Evolutionary conservation across 2,113 vertebrate genomes (phyloP).

Genomic region (Corydoras sp.): DNA sequence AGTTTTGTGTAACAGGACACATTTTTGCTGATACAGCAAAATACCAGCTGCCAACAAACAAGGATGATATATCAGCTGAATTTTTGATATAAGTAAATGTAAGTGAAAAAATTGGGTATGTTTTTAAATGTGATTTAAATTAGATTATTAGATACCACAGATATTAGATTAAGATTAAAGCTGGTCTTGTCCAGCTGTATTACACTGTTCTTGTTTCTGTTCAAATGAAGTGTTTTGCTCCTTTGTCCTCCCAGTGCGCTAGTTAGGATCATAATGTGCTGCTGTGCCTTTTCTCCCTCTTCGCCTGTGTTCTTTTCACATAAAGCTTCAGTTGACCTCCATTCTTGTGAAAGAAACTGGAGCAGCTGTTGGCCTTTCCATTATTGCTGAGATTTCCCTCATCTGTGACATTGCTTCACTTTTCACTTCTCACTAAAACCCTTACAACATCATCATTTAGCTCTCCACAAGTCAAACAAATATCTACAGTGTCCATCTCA

Average conservation of each 20-base stretch:
- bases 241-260: conserved; percentile 43
- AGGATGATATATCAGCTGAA: no score
- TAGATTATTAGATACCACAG: no score
- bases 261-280: conserved; percentile 63
- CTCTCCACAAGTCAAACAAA: conserved; percentile 13
- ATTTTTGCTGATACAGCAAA: no score
- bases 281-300: conserved; percentile 47
- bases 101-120: no score
- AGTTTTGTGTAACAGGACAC: no score
- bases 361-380: conserved; percentile 63
- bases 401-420: conserved; percentile 32
- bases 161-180: no score
- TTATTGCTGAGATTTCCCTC: conserved; percentile 47
- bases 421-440: background rate
- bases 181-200: no score
- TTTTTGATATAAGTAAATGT: no score
- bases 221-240: conserved; percentile 37
- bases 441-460: conserved; percentile 7
- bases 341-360: conserved; percentile 69
- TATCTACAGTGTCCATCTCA: conserved; percentile 18
- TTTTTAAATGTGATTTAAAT: no score
- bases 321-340: conserved; percentile 70
- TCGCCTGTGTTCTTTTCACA: conserved; percentile 52
- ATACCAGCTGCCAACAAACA: no score
- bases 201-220: background rate